Percentiles rank a stretch among this genome's conserved stretches.
phyloP scores from a whole-genome alignment of 2,113 vertebrate genomes.

The Lagopus leucura region DNA sequence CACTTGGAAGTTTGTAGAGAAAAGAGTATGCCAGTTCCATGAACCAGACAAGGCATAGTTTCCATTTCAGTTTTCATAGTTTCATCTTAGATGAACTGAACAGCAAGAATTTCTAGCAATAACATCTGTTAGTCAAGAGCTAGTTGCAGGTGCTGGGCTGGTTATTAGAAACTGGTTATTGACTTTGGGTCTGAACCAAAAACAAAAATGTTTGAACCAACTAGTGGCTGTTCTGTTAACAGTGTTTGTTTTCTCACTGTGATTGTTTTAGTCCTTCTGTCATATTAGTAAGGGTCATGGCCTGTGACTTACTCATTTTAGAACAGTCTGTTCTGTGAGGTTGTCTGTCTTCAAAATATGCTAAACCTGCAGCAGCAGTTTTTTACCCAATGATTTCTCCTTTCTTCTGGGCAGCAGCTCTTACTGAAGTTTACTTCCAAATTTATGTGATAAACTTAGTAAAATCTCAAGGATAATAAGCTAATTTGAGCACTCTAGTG shows the following conservation, averaged over 20 bases:
- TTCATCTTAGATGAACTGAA: background rate
- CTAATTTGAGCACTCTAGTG: background rate
- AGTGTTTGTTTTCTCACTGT: background rate
- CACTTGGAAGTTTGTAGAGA: background rate
- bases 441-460: background rate
- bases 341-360: background rate
- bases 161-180: background rate
- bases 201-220: background rate
- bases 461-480: background rate
- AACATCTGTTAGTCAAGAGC: background rate
- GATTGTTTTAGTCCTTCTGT: background rate
- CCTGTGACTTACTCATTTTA: accelerated
- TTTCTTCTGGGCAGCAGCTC: background rate
- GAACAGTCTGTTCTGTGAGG: background rate
- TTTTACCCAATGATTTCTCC: background rate
- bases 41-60: background rate
- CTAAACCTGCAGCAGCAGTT: background rate
- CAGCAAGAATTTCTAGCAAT: background rate
- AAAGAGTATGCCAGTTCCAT: background rate
- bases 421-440: background rate
- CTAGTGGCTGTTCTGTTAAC: background rate
- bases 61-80: no score
- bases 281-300: background rate
- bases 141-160: background rate
- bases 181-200: background rate